Evolutionary conservation across 2,113 vertebrate species (phyloP).

Genomic region (Muscicapa adusta): DNA sequence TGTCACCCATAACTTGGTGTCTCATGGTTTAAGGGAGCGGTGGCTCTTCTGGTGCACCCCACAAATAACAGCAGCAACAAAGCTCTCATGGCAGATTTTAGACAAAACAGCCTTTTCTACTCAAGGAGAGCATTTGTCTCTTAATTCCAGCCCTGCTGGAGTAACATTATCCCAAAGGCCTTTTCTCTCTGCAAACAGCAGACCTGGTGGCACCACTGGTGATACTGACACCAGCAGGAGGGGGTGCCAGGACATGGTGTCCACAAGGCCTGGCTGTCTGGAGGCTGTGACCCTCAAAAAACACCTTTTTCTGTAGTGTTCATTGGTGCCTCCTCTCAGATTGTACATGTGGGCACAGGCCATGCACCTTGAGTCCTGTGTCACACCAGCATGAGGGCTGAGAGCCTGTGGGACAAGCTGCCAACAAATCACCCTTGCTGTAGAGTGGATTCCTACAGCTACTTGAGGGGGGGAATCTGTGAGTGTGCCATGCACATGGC

Average conservation of each 20-base stretch:
- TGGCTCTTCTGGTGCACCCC: background rate
- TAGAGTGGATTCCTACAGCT: background rate
- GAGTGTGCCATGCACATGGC: accelerated
- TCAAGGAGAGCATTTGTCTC: background rate
- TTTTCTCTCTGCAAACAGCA: background rate
- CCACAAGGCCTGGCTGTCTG: background rate
- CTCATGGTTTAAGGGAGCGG: background rate
- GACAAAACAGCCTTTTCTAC: background rate
- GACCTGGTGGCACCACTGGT: background rate
- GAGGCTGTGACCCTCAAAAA: background rate
- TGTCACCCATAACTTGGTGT: background rate
- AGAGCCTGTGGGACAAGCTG: background rate
- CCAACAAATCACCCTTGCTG: background rate
- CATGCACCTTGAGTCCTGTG: accelerated
- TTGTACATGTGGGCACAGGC: accelerated
- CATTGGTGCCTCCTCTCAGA: background rate
- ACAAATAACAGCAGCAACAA: background rate
- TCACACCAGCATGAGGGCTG: background rate
- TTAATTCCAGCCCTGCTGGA: background rate
- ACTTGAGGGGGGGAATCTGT: accelerated
- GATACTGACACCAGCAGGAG: background rate
- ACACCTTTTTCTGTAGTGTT: background rate
- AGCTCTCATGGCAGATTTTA: background rate
- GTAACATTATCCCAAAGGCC: background rate
- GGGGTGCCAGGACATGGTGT: background rate